Conservation (phyloP, 1,140 invertebrate genomes). For the Penaeus indicus region DNA sequence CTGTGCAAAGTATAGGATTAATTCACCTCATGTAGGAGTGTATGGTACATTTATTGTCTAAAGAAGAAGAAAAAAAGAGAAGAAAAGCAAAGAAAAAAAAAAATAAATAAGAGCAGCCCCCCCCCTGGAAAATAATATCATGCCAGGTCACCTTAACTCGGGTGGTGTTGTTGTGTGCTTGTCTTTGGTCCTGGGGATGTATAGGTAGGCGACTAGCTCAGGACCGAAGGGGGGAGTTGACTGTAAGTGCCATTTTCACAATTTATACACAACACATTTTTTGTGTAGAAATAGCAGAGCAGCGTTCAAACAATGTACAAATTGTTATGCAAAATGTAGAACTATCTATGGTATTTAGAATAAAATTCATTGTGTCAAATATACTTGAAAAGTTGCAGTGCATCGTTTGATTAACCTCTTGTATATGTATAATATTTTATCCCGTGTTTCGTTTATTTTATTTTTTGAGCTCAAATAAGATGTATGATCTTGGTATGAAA, state of each 20-base stretch:
- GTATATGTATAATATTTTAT: background rate
- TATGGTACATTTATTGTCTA: no score
- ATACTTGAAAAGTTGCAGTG: conserved; percentile 44
- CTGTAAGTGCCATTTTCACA: conserved; percentile 21
- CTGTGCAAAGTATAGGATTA: no score
- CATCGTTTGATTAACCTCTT: no score
- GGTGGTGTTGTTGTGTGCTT: no score
- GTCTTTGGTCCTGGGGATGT: background rate
- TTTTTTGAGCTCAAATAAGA: background rate
- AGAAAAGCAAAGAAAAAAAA: no score
- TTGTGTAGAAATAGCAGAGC: conserved; percentile 50
- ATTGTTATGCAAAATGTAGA: conserved; percentile 60
- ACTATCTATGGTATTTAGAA: conserved; percentile 59
- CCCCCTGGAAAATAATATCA: no score
- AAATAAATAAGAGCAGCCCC: no score
- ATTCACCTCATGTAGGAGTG: no score
- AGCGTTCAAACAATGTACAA: conserved; percentile 60
- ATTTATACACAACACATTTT: conserved; percentile 40
- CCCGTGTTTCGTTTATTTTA: background rate
- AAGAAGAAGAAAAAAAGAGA: no score
- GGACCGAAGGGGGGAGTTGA: background rate
- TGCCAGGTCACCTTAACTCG: no score
- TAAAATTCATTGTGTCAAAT: conserved; percentile 60
- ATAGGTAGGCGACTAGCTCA: background rate
- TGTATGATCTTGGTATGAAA: no score